Evolutionary conservation across 2,888 invertebrate genomes (phyloP).

Genomic region (Campaea margaritaria): DNA sequence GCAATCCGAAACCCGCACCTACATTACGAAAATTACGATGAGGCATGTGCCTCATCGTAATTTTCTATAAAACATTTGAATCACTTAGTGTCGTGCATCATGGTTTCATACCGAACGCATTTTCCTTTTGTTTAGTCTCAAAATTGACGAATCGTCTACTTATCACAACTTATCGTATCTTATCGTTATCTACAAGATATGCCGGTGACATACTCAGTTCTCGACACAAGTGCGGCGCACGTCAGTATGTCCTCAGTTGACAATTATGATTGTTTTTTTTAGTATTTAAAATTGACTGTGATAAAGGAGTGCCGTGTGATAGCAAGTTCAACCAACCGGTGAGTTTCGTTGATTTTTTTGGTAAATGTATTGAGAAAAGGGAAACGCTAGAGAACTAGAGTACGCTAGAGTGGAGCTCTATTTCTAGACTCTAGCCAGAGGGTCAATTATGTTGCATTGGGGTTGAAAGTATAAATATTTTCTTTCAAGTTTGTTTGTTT

Average conservation of each 20-base stretch:
- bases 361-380: neutral
- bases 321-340: conserved; percentile 14
- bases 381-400: no score
- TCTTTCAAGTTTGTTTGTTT: no score
- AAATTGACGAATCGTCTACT: conserved; percentile 26
- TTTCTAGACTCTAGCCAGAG: no score
- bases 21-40: neutral
- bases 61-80: conserved; percentile 4
- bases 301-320: conserved; percentile 15
- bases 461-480: no score
- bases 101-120: neutral
- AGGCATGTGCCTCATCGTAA: neutral
- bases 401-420: no score
- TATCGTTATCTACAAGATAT: conserved; percentile 31
- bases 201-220: conserved; percentile 25
- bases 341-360: conserved; percentile 8
- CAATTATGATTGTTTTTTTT: conserved; percentile 14
- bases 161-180: conserved; percentile 23
- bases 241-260: conserved; percentile 15
- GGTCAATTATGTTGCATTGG: no score
- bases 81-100: conserved; percentile 1
- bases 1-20: conserved; percentile 1
- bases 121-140: conserved; percentile 15
- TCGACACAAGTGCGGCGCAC: conserved; percentile 23
- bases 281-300: conserved; percentile 23